Evolutionary conservation across 30 jellyfish, hydroid and myxozoan species (phyloP), one percentile per base, ranked within the genome.

Genomic region (Aurelia aurita): DNA sequence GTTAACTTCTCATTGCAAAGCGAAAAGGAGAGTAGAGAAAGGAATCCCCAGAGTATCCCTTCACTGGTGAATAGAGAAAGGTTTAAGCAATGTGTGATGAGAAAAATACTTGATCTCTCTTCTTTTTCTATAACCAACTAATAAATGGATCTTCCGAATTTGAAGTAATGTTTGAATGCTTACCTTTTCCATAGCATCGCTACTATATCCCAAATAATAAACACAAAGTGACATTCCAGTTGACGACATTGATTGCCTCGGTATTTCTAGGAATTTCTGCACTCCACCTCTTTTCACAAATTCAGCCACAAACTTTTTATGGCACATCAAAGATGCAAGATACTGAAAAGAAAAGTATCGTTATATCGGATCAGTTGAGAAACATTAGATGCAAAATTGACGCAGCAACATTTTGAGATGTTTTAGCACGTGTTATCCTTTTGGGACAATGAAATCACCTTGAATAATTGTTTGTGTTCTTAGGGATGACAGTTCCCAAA

Each of bases 181-280:
- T 70, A 92, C 98, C 87, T 96, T 68, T 74, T 92, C 98, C 84
- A 92, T 80, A 0, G 97, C 97, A 87, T 92, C 98, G 23, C 74
- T 90, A 44, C 69, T 77, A 74, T 87, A 85, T 27, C 93, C 97
- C 78, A 92, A 46, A 62, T 87, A 87, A 69, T 85, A 92, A 20
- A 92, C 69, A 35, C 97, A 92, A 32, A 92, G 66, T 3, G 98
- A 81, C 35, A 94, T 73, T 46, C 95, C 94, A 5, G 98, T 87
- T n/a, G 98, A 91, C 3, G 92, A 87, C 43, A 72, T 58, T 11
- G 98, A 79, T 28, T 90, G 98, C 67, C 60, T 81, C 1, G 98
- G 98, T 44, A 92, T 87, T 44, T 92, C 98, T 47, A 92, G 80
- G 18, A 92, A 65, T 75, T 74, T 74, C 79, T 87, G 97, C 23